Evolutionary conservation across 2,888 invertebrate genomes (phyloP), one percentile per base, ranked within the genome.

Genomic region (Epinotia brunnichana): DNA sequence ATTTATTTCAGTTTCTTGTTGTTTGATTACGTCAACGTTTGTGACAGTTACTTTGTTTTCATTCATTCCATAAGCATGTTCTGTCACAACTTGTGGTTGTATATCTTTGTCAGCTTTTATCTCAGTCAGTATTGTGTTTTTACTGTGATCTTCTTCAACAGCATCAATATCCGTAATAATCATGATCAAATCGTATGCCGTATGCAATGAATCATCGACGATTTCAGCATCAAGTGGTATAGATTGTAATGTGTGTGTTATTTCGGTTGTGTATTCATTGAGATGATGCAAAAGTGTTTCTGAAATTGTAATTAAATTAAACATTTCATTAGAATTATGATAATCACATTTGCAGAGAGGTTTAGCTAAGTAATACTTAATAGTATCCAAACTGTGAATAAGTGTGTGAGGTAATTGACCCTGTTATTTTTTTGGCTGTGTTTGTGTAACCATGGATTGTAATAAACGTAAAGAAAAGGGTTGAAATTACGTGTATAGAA

Each of bases 201-300:
- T 57, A n/a, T 51, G 63, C 29, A 83, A 41, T 7, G 82, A 78
- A 74, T 83, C 77, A 51, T 79, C 79, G 7, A 84, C 64, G 10
- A 77, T 76, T 57, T 78, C 77, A 41, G 69, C 70, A 17, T 79
- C 79, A 0, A 77, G 68, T 11, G 74, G 70, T 15, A 70, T 68
- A 24, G 54, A 21, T 62, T 68, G 54, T 61, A 61, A n/a, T 48
- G 78, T 75, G 73, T 80, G 76, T 64, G 76, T 64, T 15, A 81
- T 70, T 57, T 83, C 80, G 2, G 80, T 78, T 70, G 83, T 75
- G 72, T 79, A 85, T n/a, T 81, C 79, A 66, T 83, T 78, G 74
- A 86, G 79, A 70, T 80, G 80, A 70, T 81, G 79, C 71, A 81
- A 62, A 24, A 77, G 73, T 68, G 73, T 75, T 70, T 74, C 76